phyloP scores from a whole-genome alignment of 2,113 vertebrate genomes.

The Mola mola region DNA sequence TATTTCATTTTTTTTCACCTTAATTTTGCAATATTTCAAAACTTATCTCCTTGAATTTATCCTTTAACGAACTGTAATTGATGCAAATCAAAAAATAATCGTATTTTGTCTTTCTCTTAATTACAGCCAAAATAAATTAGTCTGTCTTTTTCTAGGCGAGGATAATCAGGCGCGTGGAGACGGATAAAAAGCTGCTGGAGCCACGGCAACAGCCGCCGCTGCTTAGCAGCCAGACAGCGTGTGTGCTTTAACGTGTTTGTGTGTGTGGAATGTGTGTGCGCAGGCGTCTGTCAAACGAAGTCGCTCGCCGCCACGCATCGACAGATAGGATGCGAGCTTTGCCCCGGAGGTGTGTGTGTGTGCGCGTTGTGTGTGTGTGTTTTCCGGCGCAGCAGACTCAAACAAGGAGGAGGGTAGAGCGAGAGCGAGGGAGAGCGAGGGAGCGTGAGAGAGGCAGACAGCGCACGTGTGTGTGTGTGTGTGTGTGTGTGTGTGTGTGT shows the following conservation, averaged over 20 bases:
- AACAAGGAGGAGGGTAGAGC: conserved; percentile 43
- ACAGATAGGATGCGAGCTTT: conserved; percentile 62
- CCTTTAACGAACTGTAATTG: no score
- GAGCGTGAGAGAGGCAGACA: conserved; percentile 13
- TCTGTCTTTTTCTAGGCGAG: neutral
- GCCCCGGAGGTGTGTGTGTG: conserved; percentile 51
- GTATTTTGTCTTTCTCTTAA: neutral
- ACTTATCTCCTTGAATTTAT: no score
- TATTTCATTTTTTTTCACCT: no score
- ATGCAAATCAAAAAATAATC: no score
- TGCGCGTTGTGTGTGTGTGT: conserved; percentile 32
- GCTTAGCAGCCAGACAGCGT: conserved; percentile 61
- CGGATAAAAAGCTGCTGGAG: conserved; percentile 29
- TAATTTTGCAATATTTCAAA: no score
- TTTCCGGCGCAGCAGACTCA: conserved; percentile 40
- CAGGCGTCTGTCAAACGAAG: conserved; percentile 55
- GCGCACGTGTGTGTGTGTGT: conserved; percentile 15
- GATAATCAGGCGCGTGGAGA: neutral
- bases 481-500: conserved; percentile 29
- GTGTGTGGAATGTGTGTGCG: conserved; percentile 26
- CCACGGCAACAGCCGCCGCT: conserved; percentile 48
- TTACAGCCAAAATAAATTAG: neutral
- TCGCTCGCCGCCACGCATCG: conserved; percentile 55
- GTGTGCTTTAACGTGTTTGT: conserved; percentile 32
- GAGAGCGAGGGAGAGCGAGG: neutral